Conservation (phyloP, 92 coral and sea anemone genomes). For the Porites divaricata region DNA sequence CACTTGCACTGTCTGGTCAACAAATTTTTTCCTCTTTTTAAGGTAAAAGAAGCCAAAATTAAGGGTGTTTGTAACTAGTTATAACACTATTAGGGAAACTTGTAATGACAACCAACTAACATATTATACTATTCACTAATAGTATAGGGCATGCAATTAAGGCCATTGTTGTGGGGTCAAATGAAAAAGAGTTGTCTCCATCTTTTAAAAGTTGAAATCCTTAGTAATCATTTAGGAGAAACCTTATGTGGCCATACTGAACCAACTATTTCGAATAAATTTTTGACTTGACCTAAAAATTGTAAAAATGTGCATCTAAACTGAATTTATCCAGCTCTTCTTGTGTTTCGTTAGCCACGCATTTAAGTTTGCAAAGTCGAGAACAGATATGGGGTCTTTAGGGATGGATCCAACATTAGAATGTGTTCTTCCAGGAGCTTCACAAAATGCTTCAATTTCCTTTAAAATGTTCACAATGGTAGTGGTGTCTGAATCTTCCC, state of each 20-base stretch:
- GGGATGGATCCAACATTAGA: constrained; percentile 15
- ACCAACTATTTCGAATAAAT: background rate
- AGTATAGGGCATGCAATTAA: background rate
- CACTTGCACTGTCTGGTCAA: too few relatives aligned
- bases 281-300: too few relatives aligned
- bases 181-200: background rate
- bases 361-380: background rate
- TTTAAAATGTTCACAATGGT: background rate
- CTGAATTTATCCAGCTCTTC: background rate
- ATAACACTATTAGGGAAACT: background rate
- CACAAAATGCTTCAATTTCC: constrained; percentile 5
- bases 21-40: too few relatives aligned
- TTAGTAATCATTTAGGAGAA: background rate
- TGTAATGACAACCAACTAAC: background rate
- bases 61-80: background rate
- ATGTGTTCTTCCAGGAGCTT: constrained; percentile 37
- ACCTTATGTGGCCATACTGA: background rate
- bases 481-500: constrained; percentile 1
- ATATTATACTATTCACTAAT: background rate
- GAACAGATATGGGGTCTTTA: constrained; percentile 45
- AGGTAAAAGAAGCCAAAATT: background rate
- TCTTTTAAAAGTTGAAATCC: background rate
- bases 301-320: background rate
- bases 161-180: background rate
- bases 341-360: background rate